Percentiles rank a stretch among this genome's conserved stretches.
Conservation (phyloP, 2,888 invertebrate species). For the Anoplius nigerrimus region DNA sequence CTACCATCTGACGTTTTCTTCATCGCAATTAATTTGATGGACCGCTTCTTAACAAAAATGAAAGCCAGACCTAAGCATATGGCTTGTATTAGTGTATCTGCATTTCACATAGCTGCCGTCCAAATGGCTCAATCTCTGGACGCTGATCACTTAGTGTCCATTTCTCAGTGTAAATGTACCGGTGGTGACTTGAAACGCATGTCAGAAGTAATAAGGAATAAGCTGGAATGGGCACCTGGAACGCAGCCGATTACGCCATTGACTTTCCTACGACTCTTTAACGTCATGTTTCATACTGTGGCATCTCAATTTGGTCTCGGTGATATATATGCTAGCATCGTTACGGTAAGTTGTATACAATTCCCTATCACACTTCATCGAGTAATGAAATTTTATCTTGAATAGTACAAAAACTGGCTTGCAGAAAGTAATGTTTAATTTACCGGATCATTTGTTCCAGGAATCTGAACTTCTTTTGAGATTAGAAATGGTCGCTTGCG, state of each 20-base stretch:
- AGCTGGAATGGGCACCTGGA: constrained; percentile 81
- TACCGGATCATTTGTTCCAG: constrained; percentile 63
- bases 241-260: constrained; percentile 80
- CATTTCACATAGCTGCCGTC: constrained; percentile 88
- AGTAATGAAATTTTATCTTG: background rate
- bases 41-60: constrained; percentile 89
- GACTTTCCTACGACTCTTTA: constrained; percentile 83
- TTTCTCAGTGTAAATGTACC: constrained; percentile 88
- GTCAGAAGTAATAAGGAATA: constrained; percentile 88
- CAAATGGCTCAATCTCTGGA: constrained; percentile 80
- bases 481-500: constrained; percentile 86
- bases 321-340: constrained; percentile 77
- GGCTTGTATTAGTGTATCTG: constrained; percentile 90
- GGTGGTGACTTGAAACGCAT: constrained; percentile 90
- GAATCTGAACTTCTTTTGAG: constrained; percentile 81
- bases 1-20: constrained; percentile 87
- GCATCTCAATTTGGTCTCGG: constrained; percentile 77
- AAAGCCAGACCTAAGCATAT: constrained; percentile 89
- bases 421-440: constrained; percentile 1
- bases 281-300: constrained; percentile 79
- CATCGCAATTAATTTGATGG: constrained; percentile 86
- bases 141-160: constrained; percentile 81
- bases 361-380: background rate
- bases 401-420: background rate
- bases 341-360: constrained; percentile 72